phyloP scores from a whole-genome alignment of 2,888 invertebrate species.

The Sphecodes monilicornis region DNA sequence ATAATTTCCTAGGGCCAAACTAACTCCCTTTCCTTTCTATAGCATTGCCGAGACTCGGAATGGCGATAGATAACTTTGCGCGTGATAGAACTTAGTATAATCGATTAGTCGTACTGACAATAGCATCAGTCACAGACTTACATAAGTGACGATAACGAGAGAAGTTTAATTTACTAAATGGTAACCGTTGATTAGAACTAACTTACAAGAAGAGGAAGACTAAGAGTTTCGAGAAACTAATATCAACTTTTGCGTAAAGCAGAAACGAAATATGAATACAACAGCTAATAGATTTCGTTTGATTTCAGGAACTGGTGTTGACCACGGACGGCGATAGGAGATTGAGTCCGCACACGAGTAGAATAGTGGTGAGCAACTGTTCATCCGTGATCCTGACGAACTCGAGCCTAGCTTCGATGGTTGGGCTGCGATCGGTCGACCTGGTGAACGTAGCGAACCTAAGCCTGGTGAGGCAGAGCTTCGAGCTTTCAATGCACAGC shows the following conservation, averaged over 20 bases:
- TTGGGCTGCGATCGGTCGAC: slow-evolving; percentile 87
- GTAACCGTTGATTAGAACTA: too few relatives aligned
- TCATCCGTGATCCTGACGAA: slow-evolving; percentile 79
- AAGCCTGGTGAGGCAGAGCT: slow-evolving; percentile 85
- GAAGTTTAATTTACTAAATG: too few relatives aligned
- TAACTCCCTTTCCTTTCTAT: neutral
- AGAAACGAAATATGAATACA: neutral
- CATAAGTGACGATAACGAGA: neutral
- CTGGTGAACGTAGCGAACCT: slow-evolving; percentile 88
- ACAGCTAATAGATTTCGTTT: neutral
- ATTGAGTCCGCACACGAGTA: slow-evolving; percentile 86
- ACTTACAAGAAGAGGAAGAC: neutral
- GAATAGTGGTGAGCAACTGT: slow-evolving; percentile 89
- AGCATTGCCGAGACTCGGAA: neutral
- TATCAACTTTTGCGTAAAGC: neutral
- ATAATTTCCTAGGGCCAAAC: neutral
- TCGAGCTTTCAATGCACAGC: slow-evolving; percentile 76
- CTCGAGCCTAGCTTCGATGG: slow-evolving; percentile 86
- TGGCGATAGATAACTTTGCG: neutral
- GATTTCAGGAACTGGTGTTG: slow-evolving; percentile 86
- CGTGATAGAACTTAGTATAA: neutral
- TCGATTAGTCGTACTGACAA: neutral
- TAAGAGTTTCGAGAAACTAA: neutral
- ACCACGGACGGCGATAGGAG: slow-evolving; percentile 86
- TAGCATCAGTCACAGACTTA: neutral